These are phyloP conservation scores for Hymenochirus boettgeri DNA, from an alignment of 2,113 vertebrate genomes.

Conservation along the genomic window DNA sequence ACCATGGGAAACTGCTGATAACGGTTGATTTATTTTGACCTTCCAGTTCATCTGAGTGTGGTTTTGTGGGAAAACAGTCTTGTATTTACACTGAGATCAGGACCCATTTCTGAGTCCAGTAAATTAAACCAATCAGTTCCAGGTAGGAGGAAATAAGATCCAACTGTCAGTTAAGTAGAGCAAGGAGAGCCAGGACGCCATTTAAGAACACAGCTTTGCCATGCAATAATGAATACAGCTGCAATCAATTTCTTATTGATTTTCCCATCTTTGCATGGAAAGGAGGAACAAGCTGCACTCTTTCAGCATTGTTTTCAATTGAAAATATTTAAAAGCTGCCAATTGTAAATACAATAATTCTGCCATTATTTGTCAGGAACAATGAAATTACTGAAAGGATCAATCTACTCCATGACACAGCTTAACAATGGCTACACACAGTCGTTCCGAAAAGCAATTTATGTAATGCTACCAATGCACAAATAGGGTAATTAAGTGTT, in stretches of 20 bases:
- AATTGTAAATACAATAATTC: neutral
- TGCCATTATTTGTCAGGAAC: neutral
- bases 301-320: slow-evolving; percentile 4
- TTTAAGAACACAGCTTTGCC: slow-evolving; percentile 22
- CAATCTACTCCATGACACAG: neutral
- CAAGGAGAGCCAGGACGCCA: slow-evolving; percentile 1
- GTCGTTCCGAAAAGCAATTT: neutral
- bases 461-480: neutral
- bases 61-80: no score
- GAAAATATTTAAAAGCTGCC: slow-evolving; percentile 1
- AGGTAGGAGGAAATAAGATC: slow-evolving; percentile 32
- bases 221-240: slow-evolving; percentile 40
- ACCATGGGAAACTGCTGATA: slow-evolving; percentile 46
- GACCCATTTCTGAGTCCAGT: no score
- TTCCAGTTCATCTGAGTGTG: no score
- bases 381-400: neutral
- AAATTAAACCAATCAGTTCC: slow-evolving; percentile 23
- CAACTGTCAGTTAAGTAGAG: slow-evolving; percentile 38
- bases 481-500: no score
- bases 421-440: neutral
- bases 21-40: slow-evolving; percentile 32
- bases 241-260: slow-evolving; percentile 24
- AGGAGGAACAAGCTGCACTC: slow-evolving; percentile 7
- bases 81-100: no score
- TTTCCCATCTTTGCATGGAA: slow-evolving; percentile 41